phyloP scores from a whole-genome alignment of 2,888 invertebrate genomes.

The Byasa hedistus region DNA sequence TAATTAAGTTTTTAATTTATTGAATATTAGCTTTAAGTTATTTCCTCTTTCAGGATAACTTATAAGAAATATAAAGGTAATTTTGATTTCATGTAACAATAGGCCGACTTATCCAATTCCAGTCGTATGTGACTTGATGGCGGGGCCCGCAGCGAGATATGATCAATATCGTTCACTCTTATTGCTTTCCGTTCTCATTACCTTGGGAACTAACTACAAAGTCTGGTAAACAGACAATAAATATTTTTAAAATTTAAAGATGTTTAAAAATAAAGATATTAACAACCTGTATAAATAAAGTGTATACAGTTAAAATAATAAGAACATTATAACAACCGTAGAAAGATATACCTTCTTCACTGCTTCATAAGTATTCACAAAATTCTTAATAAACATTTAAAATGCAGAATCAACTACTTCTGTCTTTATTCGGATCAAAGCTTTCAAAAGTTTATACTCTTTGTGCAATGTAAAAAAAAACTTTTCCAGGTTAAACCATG shows the following conservation, averaged over 20 bases:
- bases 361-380: neutral
- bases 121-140: neutral
- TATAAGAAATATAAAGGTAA: neutral
- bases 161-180: constrained; percentile 17
- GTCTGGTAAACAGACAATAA: neutral
- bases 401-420: neutral
- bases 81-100: neutral
- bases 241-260: neutral
- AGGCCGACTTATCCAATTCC: neutral
- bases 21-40: too few relatives aligned
- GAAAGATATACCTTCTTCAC: neutral
- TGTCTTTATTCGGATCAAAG: too few relatives aligned
- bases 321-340: neutral
- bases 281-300: neutral
- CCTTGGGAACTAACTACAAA: constrained; percentile 9
- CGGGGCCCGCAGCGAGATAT: constrained; percentile 10
- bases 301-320: neutral
- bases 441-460: too few relatives aligned
- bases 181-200: constrained; percentile 18
- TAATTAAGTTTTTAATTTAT: too few relatives aligned
- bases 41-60: neutral
- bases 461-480: too few relatives aligned
- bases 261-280: neutral
- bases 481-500: too few relatives aligned
- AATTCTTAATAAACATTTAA: neutral